A percentile compares a stretch with the other conserved stretches of the same genome.
These are phyloP conservation scores for Thecocarcelia acutangulata DNA, from an alignment of 2,888 invertebrate species.

Conservation along the genomic window DNA sequence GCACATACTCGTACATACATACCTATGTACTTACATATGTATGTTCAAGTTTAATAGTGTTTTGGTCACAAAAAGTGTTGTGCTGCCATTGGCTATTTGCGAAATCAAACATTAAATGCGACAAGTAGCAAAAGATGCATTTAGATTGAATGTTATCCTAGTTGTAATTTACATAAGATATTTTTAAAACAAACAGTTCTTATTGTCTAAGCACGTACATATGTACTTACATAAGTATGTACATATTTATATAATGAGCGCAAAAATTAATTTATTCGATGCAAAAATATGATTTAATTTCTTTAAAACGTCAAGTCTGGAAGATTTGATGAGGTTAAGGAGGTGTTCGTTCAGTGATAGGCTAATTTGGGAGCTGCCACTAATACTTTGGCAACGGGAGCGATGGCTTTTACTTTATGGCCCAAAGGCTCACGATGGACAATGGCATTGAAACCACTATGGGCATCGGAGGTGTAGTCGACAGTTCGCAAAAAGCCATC, in stretches of 20 bases:
- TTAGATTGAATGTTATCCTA: too few species aligned
- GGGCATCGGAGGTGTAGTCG: constrained; percentile 83
- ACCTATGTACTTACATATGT: too few species aligned
- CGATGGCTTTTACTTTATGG: constrained; percentile 79
- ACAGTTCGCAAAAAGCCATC: constrained; percentile 83
- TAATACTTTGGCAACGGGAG: constrained; percentile 78
- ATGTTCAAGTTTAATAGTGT: too few species aligned
- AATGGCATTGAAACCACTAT: constrained; percentile 83
- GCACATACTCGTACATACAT: too few species aligned
- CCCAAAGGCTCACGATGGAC: constrained; percentile 82
- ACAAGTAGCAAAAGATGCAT: too few species aligned
- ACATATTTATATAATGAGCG: not conserved
- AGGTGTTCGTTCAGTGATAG: constrained; percentile 51
- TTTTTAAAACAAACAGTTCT: constrained; percentile 20
- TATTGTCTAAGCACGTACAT: too few species aligned
- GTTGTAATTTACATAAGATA: too few species aligned
- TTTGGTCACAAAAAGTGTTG: too few species aligned
- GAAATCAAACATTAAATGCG: too few species aligned
- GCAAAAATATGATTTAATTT: constrained; percentile 14
- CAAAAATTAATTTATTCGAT: constrained; percentile 7
- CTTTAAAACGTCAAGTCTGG: constrained; percentile 5
- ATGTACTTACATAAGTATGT: too few species aligned
- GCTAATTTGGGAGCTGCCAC: constrained; percentile 72
- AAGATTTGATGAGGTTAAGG: not conserved
- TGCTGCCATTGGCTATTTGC: too few species aligned